phyloP scores from a whole-genome alignment of 1,140 invertebrate species.

The Drosophila parabipectinata region DNA sequence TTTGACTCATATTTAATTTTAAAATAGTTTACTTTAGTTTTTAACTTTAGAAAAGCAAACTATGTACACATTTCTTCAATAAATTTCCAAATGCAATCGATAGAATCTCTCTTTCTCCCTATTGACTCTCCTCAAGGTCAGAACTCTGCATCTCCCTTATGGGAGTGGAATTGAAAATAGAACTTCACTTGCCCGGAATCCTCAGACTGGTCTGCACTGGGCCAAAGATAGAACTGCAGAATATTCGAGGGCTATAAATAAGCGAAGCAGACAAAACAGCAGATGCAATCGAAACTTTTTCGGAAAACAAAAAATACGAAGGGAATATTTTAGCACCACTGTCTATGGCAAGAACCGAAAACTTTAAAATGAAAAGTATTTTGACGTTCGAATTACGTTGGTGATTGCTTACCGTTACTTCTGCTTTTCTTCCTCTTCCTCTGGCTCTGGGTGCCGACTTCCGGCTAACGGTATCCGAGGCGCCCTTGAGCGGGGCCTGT shows the following conservation, averaged over 20 bases:
- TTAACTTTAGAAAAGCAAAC: background rate
- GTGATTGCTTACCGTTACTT: slow-evolving; percentile 38
- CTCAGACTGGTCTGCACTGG: slow-evolving; percentile 33
- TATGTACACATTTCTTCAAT: background rate
- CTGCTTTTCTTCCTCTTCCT: slow-evolving; percentile 6
- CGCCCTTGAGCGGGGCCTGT: slow-evolving; percentile 63
- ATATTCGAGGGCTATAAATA: slow-evolving; percentile 48
- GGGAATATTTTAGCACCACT: slow-evolving; percentile 2
- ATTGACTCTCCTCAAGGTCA: slow-evolving; percentile 36
- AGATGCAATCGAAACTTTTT: slow-evolving; percentile 55
- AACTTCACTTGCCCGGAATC: slow-evolving; percentile 42
- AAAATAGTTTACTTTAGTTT: too few species aligned
- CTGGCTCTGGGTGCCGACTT: slow-evolving; percentile 24
- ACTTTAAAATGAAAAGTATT: slow-evolving; percentile 30
- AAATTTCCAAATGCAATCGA: background rate
- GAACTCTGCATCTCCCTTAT: slow-evolving; percentile 30
- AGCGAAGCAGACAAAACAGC: slow-evolving; percentile 27
- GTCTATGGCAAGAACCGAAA: slow-evolving; percentile 15
- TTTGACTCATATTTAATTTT: too few species aligned
- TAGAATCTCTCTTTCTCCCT: background rate
- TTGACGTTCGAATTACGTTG: slow-evolving; percentile 36
- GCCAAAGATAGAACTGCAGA: slow-evolving; percentile 53
- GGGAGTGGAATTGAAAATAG: slow-evolving; percentile 46
- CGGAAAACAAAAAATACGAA: background rate
- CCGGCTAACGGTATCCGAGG: slow-evolving; percentile 63